These are phyloP conservation scores for Ceratoteleas bidentatus DNA, from an alignment of 1,140 invertebrate species.

Conservation along the genomic window DNA sequence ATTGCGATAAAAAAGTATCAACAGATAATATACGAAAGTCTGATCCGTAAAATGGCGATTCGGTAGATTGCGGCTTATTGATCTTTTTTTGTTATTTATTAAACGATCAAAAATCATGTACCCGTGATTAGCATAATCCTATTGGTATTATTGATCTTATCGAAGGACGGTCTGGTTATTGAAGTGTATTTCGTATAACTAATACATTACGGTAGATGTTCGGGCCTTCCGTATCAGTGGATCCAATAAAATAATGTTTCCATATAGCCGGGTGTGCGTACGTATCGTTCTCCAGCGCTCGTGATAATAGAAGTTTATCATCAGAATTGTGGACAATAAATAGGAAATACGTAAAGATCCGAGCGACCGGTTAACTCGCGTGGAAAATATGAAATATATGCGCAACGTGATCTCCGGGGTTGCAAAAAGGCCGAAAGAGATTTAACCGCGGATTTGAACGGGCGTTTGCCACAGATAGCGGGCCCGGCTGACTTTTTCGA, in stretches of 20 bases:
- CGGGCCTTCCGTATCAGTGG: slow-evolving; percentile 40
- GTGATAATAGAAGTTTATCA: slow-evolving; percentile 63
- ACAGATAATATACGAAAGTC: no score
- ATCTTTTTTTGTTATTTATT: no score
- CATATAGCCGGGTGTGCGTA: slow-evolving; percentile 1
- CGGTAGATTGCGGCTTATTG: not conserved
- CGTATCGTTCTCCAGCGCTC: slow-evolving; percentile 7
- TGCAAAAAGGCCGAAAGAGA: slow-evolving; percentile 60
- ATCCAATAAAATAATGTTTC: slow-evolving; percentile 55
- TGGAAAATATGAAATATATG: slow-evolving; percentile 57
- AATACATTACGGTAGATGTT: slow-evolving; percentile 46
- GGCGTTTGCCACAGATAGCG: slow-evolving; percentile 51
- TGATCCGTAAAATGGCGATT: no score
- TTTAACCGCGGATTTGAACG: slow-evolving; percentile 47
- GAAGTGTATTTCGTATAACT: slow-evolving; percentile 42
- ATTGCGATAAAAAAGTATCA: no score
- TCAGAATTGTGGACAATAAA: slow-evolving; percentile 54
- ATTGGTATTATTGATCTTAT: slow-evolving; percentile 48
- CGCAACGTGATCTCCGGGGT: slow-evolving; percentile 38
- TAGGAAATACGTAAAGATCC: slow-evolving; percentile 43
- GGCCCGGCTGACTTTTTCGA: slow-evolving; percentile 51
- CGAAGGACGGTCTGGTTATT: slow-evolving; percentile 28
- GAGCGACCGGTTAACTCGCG: slow-evolving; percentile 22
- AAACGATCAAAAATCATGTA: slow-evolving; percentile 32
- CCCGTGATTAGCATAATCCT: slow-evolving; percentile 32